Conservation (phyloP, 2,888 invertebrate species). For the Drosophila algonquin region DNA sequence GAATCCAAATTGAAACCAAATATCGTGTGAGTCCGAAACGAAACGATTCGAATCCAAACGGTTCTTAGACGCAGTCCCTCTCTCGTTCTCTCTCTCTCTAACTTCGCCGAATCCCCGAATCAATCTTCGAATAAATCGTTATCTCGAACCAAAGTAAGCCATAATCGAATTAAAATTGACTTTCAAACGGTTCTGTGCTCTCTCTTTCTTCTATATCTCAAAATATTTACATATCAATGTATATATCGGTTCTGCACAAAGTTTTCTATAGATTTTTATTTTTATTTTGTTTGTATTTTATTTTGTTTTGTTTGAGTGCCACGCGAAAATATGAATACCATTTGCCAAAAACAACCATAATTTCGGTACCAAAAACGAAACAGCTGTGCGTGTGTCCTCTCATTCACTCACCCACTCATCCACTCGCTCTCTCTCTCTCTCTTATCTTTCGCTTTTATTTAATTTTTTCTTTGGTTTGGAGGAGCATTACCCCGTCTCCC, state of each 20-base stretch:
- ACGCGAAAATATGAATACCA: constrained; percentile 30
- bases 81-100: background rate
- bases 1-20: background rate
- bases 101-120: background rate
- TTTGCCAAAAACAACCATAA: constrained; percentile 24
- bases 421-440: constrained; percentile 2
- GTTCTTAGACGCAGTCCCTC: background rate
- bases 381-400: constrained; percentile 45
- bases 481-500: background rate
- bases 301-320: constrained; percentile 38
- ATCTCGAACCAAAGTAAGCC: background rate
- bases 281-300: background rate
- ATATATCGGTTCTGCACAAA: constrained; percentile 14
- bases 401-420: background rate
- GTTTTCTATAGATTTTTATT: constrained; percentile 21
- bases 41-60: background rate
- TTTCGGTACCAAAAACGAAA: constrained; percentile 21
- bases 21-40: constrained; percentile 1
- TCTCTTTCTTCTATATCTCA: background rate
- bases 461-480: constrained; percentile 11
- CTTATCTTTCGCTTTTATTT: constrained; percentile 6
- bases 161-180: background rate
- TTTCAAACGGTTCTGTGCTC: constrained; percentile 17
- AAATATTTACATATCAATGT: constrained; percentile 7
- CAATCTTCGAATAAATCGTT: background rate